Evolutionary conservation across 1,140 invertebrate genomes (phyloP), one percentile per base, ranked within the genome.

Genomic region (Mactra quadrangularis): DNA sequence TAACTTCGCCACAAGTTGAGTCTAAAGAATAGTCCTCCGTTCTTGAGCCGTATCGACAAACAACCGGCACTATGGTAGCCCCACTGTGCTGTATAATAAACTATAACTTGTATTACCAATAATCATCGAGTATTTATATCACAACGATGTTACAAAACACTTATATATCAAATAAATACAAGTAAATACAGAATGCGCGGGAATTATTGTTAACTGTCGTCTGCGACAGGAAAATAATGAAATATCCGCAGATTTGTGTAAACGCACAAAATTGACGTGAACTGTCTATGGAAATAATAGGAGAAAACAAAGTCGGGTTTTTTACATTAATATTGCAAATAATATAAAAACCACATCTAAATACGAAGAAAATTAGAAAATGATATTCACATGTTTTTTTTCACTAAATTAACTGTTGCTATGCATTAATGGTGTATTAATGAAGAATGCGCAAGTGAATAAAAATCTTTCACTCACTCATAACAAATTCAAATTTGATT

Each of bases 391-490:
- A n/a, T 22, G 41, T 29, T 68, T 50, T 57, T 68, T 68, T 47
- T 47, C 64, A 68, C 64, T 68, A 50, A 68, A 50, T 68, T 68
- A 50, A 68, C 64, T 68, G 64, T 68, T 68, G 64, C 64, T 68
- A 68, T 41, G 64, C 64, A 45, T 41, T 41, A 25, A 50, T 41
- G 17, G 47, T 68, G 41, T 17, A 45, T 52, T 41, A 41, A 68
- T 31, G 41, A 68, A 68, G 45, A 68, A 68, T 50, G 64, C 4
- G n/a, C 41, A 68, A 41, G 47, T 41, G 45, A 47, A 29, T 68
- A 47, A 68, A 68, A 68, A 41, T 7, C n/a, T 45, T 15, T 68
- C 19, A 68, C 45, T 68, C 45, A 29, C 27, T 50, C 22, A 68
- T 31, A 52, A n/a, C 41, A 38, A 47, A 68, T 68, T 68, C 64